Conservation (phyloP, 2,888 invertebrate species). For the Hofmannophila pseudospretella region DNA sequence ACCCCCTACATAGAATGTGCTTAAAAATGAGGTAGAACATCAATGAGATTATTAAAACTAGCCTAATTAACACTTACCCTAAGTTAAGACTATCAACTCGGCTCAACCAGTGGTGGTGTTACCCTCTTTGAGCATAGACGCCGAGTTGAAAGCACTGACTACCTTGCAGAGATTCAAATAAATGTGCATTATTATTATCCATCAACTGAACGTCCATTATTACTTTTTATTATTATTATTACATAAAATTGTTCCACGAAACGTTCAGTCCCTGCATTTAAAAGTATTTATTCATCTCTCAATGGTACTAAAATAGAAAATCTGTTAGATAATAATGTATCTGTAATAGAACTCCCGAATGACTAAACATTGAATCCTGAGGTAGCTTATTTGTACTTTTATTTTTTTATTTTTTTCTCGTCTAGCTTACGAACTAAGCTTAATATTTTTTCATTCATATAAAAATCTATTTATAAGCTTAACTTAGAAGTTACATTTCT, state of each 20-base stretch:
- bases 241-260: constrained; percentile 25
- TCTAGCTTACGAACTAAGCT: constrained; percentile 56
- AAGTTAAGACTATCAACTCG: constrained; percentile 55
- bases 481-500: constrained; percentile 64
- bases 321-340: constrained; percentile 30
- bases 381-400: constrained; percentile 77
- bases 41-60: constrained; percentile 72
- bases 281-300: constrained; percentile 17
- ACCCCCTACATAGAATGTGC: constrained; percentile 42
- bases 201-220: constrained; percentile 22
- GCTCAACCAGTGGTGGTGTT: constrained; percentile 29
- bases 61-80: constrained; percentile 66
- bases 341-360: constrained; percentile 38
- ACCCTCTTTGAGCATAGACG: constrained; percentile 42
- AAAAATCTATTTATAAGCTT: constrained; percentile 74
- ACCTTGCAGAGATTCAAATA: constrained; percentile 74
- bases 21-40: constrained; percentile 63
- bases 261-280: constrained; percentile 22
- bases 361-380: constrained; percentile 72
- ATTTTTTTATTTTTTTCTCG: constrained; percentile 52
- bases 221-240: constrained; percentile 21
- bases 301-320: constrained; percentile 26
- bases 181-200: constrained; percentile 25
- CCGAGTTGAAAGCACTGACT: constrained; percentile 60
- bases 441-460: constrained; percentile 65